Evolutionary conservation across 2,888 invertebrate genomes (phyloP).

Genomic region (Orchesellides sinensis): DNA sequence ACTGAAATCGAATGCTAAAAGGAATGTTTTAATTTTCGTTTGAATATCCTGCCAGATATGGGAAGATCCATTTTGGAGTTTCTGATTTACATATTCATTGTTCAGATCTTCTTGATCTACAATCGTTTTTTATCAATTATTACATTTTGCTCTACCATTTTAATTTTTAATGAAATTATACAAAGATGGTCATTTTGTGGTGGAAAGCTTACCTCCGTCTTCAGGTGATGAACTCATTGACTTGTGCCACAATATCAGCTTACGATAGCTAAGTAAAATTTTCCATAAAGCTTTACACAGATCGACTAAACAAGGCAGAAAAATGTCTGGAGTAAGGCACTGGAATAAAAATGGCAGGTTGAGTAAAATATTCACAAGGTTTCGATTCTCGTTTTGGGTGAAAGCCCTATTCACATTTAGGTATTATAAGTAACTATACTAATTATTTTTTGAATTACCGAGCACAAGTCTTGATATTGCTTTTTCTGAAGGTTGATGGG

Average conservation of each 20-base stretch:
- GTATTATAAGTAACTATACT: too few relatives aligned
- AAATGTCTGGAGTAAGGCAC: slow-evolving; percentile 81
- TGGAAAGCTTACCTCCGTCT: slow-evolving; percentile 17
- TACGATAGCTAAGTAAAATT: slow-evolving; percentile 88
- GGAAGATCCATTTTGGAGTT: slow-evolving; percentile 89
- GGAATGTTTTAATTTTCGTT: slow-evolving; percentile 89
- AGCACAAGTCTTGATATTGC: slow-evolving; percentile 90
- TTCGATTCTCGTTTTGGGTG: too few relatives aligned
- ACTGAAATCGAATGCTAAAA: slow-evolving; percentile 89
- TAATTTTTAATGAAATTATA: too few relatives aligned
- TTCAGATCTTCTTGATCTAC: slow-evolving; percentile 79
- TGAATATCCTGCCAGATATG: slow-evolving; percentile 97
- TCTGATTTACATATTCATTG: slow-evolving; percentile 89
- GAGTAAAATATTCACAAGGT: too few relatives aligned
- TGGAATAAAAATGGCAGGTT: slow-evolving; percentile 75
- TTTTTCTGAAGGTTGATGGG: slow-evolving; percentile 80
- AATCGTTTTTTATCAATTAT: too few relatives aligned
- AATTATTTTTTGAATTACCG: slow-evolving; percentile 78
- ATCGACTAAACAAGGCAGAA: slow-evolving; percentile 87
- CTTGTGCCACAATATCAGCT: slow-evolving; percentile 86
- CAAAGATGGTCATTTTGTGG: too few relatives aligned
- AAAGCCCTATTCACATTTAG: too few relatives aligned
- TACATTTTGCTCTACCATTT: too few relatives aligned
- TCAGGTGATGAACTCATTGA: slow-evolving; percentile 3
- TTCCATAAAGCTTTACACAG: slow-evolving; percentile 91